phyloP scores from a whole-genome alignment of 2,797 vertebrate species.

The Epinephelus awoara region DNA sequence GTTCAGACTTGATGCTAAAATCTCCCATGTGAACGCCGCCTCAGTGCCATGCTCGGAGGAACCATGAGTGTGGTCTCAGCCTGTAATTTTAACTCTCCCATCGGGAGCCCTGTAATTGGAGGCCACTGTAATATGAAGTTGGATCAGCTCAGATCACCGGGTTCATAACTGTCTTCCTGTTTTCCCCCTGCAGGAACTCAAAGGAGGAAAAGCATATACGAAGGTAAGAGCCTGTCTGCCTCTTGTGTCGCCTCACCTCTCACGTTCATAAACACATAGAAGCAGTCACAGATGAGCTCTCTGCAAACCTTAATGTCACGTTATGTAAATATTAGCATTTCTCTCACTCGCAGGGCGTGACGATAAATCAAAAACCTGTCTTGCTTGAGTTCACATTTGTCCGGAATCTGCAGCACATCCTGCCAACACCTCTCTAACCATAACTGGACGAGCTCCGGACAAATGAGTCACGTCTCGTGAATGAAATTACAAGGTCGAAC shows the following conservation, averaged over 20 bases:
- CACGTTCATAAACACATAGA: constrained; percentile 32
- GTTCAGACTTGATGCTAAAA: not conserved
- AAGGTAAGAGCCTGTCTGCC: constrained; percentile 90
- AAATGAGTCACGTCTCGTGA: constrained; percentile 37
- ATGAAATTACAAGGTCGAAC: constrained; percentile 30
- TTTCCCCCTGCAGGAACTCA: constrained; percentile 92
- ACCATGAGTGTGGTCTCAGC: constrained; percentile 19
- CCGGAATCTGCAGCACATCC: constrained; percentile 61
- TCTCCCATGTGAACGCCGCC: constrained; percentile 7
- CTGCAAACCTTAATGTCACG: not conserved
- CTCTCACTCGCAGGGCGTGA: not conserved
- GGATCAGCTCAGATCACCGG: constrained; percentile 33
- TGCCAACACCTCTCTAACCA: constrained; percentile 4
- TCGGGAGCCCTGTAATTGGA: constrained; percentile 54
- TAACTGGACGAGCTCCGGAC: not conserved
- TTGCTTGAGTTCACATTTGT: not conserved
- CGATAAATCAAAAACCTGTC: constrained; percentile 23
- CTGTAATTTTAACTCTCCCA: constrained; percentile 56
- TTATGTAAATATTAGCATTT: constrained; percentile 62
- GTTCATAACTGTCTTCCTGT: constrained; percentile 79
- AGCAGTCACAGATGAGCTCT: constrained; percentile 20
- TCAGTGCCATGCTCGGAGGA: constrained; percentile 15
- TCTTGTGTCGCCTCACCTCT: constrained; percentile 9
- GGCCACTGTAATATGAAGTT: constrained; percentile 47
- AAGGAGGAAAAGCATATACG: constrained; percentile 95